phyloP scores from a whole-genome alignment of 2,797 vertebrate species.

The Alosa sapidissima region DNA sequence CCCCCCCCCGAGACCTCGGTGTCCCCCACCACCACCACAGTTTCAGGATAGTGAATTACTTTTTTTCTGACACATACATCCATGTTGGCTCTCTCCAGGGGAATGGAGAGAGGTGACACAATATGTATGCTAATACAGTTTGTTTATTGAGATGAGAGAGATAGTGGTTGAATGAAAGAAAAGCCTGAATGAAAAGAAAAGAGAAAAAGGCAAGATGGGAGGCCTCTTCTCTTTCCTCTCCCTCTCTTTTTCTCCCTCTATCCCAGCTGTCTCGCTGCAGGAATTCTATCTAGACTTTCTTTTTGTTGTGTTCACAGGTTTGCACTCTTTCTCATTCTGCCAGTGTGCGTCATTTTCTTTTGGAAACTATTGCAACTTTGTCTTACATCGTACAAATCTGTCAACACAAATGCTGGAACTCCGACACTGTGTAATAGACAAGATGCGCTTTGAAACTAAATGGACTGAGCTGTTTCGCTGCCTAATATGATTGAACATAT shows the following conservation, averaged over 20 bases:
- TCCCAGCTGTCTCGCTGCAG: conserved; percentile 28
- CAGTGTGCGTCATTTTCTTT: background rate
- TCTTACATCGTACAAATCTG: conserved; percentile 28
- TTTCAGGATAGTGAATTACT: conserved; percentile 36
- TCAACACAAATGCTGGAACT: conserved; percentile 31
- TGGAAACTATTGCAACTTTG: conserved; percentile 15
- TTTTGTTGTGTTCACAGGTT: conserved; percentile 18
- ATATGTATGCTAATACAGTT: conserved; percentile 59
- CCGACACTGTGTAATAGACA: conserved; percentile 28
- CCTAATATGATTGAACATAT: conserved; percentile 33
- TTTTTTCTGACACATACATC: conserved; percentile 40
- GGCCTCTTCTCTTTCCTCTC: background rate
- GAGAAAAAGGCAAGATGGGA: conserved; percentile 8
- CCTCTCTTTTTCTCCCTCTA: background rate
- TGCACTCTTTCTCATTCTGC: background rate
- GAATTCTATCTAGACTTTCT: conserved; percentile 30
- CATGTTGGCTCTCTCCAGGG: conserved; percentile 39
- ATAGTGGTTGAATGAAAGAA: conserved; percentile 42
- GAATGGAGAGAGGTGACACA: conserved; percentile 39
- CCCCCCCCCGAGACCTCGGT: background rate
- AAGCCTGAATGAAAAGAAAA: conserved; percentile 30
- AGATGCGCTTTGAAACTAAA: conserved; percentile 22
- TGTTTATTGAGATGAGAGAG: conserved; percentile 52
- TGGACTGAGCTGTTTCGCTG: background rate
- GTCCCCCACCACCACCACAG: background rate